Evolutionary conservation across 2,888 invertebrate genomes (phyloP), one percentile per base, ranked within the genome.

Genomic region (Mimachlamys varia): DNA sequence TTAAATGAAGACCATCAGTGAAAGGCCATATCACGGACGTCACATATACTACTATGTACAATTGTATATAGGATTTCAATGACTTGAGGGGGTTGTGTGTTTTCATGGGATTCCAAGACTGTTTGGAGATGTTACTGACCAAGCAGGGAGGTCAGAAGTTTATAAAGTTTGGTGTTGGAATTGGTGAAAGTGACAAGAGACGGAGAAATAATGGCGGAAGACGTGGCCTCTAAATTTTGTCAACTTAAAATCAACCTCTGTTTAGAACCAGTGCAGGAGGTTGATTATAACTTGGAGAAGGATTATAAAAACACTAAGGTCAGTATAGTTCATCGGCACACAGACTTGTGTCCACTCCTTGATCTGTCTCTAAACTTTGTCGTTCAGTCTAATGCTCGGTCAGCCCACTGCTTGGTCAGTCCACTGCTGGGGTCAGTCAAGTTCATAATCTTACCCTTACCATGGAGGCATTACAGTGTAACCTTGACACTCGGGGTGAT

Each of bases 251-350:
- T 62, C 62, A 62, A 62, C 22, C 62, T 62, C n/a, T 62, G 10
- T 62, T 62, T 62, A 62, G 62, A 62, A 62, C 62, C 62, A n/a
- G 22, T 62, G 62, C 62, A 62, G 62, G 62, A 62, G 62, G 19
- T n/a, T n/a, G 62, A 62, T 10, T 22, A 62, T 62, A n/a, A 22
- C 62, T n/a, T 10, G n/a, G 62, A 62, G 7, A 62, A 62, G 62
- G 62, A 62, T 62, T n/a, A 62, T n/a, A 22, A 22, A 62, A 62
- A 5, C 17, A 3, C 62, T 62, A 62, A 62, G 62, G 62, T 62
- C 22, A 62, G 62, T 62, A 62, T 22, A 53, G 53, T 17, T 2
- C 53, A 17, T 44, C 44, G 3, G 3, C 44, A 44, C 44, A 44
- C 3, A 5, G 44, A 44, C 44, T 44, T 44, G 44, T 44, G 44